These are phyloP conservation scores for Calidris pygmaea DNA, from an alignment of 2,113 vertebrate species.

Conservation along the genomic window DNA sequence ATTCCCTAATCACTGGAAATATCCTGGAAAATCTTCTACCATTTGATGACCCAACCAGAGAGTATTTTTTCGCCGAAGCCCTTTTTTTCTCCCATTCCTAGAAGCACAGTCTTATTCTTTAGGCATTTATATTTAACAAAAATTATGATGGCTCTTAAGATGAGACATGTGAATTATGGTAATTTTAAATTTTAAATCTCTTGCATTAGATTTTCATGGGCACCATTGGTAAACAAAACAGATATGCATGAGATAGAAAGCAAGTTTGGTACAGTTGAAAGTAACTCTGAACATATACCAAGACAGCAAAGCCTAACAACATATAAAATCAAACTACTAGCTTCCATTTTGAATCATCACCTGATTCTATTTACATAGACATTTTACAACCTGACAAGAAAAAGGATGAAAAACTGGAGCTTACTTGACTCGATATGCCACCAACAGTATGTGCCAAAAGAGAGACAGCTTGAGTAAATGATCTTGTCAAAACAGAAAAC, in stretches of 20 bases:
- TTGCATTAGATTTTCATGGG: background rate
- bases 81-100: background rate
- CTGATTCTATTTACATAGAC: background rate
- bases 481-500: background rate
- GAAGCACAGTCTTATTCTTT: background rate
- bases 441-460: background rate
- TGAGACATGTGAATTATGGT: background rate
- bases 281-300: background rate
- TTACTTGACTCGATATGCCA: background rate
- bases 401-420: background rate
- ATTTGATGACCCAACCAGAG: background rate
- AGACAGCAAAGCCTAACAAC: background rate
- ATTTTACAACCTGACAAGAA: background rate
- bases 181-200: background rate
- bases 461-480: background rate
- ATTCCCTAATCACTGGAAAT: constrained; percentile 29
- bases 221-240: background rate
- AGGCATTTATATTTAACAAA: background rate
- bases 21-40: background rate
- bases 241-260: background rate
- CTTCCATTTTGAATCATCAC: background rate
- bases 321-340: background rate
- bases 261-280: background rate
- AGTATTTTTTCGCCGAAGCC: background rate
- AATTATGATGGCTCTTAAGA: background rate